Conservation (phyloP, 1,140 invertebrate genomes). For the Panagrolaimus sp. region DNA sequence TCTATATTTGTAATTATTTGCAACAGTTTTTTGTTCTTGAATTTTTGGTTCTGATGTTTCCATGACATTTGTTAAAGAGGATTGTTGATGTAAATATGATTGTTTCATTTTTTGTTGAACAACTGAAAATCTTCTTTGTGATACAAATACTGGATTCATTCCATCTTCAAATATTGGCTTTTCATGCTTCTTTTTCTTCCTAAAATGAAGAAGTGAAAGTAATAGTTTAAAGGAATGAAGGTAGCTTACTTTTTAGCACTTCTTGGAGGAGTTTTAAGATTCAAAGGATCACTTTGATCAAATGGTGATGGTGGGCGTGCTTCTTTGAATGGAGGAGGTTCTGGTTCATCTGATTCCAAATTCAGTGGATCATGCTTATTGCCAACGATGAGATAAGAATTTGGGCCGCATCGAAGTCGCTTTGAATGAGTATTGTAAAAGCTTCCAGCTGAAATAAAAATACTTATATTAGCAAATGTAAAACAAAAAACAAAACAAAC, state of each 20-base stretch:
- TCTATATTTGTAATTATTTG: neutral
- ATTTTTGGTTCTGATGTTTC: neutral
- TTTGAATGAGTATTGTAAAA: neutral
- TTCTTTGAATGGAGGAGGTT: constrained; percentile 14
- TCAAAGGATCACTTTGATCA: constrained; percentile 28
- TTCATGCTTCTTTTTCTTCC: neutral
- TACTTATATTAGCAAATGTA: too few species aligned
- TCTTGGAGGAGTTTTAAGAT: constrained; percentile 25
- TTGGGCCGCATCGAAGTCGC: constrained; percentile 7
- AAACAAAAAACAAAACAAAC: too few species aligned
- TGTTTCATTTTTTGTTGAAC: neutral
- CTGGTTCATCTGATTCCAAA: constrained; percentile 14
- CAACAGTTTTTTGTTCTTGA: constrained; percentile 15
- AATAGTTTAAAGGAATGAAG: neutral
- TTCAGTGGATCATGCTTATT: constrained; percentile 23
- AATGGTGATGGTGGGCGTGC: neutral
- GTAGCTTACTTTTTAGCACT: neutral
- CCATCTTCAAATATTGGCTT: neutral
- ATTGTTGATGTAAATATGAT: neutral
- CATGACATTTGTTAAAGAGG: neutral
- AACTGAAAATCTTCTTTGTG: constrained; percentile 19
- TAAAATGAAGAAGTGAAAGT: too few species aligned
- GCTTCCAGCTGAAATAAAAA: neutral
- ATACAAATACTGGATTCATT: constrained; percentile 13
- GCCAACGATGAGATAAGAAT: constrained; percentile 8